Base-by-base conservation (phyloP, 2,113 vertebrate genomes). In the Epinephelus lanceolatus region DNA sequence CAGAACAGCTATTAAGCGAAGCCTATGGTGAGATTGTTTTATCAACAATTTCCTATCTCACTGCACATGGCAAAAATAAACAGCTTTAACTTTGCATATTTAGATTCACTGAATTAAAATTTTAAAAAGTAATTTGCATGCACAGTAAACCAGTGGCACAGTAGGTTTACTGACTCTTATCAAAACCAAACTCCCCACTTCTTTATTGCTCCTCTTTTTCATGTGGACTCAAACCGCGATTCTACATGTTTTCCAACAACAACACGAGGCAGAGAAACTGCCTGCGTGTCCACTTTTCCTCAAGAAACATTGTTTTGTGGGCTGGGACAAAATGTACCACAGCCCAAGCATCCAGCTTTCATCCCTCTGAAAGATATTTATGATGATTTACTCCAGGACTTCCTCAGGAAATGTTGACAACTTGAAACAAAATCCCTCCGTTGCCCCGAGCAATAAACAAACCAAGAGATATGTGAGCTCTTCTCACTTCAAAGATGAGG, bases 331-430 rank as follows among this genome's bases (percentile, higher is more conserved):
- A 78, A 81, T 62, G 61, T 42, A 30, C 61, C 40, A 71, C 45
- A 65, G 78, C 77, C 47, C n/a, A 30, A 25, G 45, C 30, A 78
- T 51, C 47, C 79, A 45, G 76, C 83, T 91, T 90, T 91, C 86
- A 92, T 89, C 72, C 80, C 60, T 78, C 71, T 76, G 76, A 85
- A 76, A 76, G 81, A 90, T 89, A 92, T 90, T 91, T 83, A 85
- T 86, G 87, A 92, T 92, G 85, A 94, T 93, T 93, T 93, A 91
- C 88, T 89, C 53, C 52, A 84, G 74, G 74, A 91, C 89, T 92
- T 94, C 91, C 92, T 93, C 83, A 93, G 93, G 93, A 93, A 93
- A 93, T 94, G 93, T 92, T 89, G 91, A 93, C 92, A 90, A 93
- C 91, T 92, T 92, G 86, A 93, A 93, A 93, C 86, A 79, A 89